A percentile compares a stretch with the other conserved stretches of the same genome.
These are phyloP conservation scores for Chrysolina oricalcia DNA, from an alignment of 2,888 invertebrate genomes.

Conservation along the genomic window DNA sequence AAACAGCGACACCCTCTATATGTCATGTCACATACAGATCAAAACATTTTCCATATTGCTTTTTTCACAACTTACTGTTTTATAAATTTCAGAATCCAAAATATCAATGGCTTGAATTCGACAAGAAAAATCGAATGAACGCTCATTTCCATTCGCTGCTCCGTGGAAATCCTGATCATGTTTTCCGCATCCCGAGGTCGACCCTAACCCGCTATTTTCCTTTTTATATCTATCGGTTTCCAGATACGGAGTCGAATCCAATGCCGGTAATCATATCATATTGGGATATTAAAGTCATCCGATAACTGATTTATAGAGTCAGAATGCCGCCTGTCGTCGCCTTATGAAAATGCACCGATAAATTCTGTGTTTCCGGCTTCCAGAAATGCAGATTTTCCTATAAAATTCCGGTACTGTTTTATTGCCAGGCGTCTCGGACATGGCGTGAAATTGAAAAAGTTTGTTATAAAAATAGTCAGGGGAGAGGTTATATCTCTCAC, in stretches of 20 bases:
- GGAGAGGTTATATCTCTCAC: slow-evolving; percentile 33
- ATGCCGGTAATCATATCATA: slow-evolving; percentile 66
- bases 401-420: slow-evolving; percentile 66
- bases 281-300: slow-evolving; percentile 68
- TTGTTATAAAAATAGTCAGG: slow-evolving; percentile 56
- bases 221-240: slow-evolving; percentile 54
- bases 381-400: slow-evolving; percentile 66
- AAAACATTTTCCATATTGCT: no score
- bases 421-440: slow-evolving; percentile 66
- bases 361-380: slow-evolving; percentile 60
- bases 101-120: neutral
- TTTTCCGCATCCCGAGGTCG: slow-evolving; percentile 36
- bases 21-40: no score
- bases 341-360: slow-evolving; percentile 67
- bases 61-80: no score
- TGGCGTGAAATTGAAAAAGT: slow-evolving; percentile 71
- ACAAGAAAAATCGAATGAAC: neutral
- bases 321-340: slow-evolving; percentile 63
- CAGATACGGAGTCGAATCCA: slow-evolving; percentile 56
- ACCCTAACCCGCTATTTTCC: slow-evolving; percentile 52
- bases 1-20: no score
- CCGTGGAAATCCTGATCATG: slow-evolving; percentile 23
- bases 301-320: slow-evolving; percentile 66
- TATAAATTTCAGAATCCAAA: no score
- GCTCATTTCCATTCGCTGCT: neutral